These are phyloP conservation scores for Esox masquinongy DNA, from an alignment of 2,797 vertebrate genomes.

Conservation along the genomic window DNA sequence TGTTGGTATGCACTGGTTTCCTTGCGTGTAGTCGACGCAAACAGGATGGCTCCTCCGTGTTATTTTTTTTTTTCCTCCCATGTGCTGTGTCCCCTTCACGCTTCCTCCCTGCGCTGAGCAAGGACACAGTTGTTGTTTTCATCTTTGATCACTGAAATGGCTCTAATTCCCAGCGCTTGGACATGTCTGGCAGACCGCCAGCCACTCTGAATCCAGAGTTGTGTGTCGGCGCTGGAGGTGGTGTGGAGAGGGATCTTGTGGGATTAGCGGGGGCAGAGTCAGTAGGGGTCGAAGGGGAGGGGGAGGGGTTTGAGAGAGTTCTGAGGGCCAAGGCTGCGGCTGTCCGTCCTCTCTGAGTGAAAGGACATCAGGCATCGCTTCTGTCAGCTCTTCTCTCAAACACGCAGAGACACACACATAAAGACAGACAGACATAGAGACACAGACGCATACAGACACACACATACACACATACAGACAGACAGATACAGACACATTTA, in stretches of 20 bases:
- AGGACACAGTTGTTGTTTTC: constrained; percentile 12
- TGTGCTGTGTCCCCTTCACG: constrained; percentile 6
- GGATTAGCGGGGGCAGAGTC: constrained; percentile 2
- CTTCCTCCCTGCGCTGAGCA: constrained; percentile 1
- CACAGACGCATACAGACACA: background rate
- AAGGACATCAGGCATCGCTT: background rate
- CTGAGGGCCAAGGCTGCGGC: background rate
- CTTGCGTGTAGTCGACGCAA: background rate
- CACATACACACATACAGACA: no score
- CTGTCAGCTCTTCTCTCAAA: constrained; percentile 1
- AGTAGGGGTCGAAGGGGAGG: background rate
- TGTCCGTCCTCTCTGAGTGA: background rate
- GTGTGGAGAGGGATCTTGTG: background rate
- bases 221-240: constrained; percentile 6
- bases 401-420: background rate
- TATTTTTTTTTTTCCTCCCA: background rate
- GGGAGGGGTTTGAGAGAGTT: background rate
- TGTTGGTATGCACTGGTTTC: background rate
- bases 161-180: background rate
- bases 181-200: background rate
- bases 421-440: background rate
- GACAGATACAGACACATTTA: background rate
- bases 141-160: constrained; percentile 23
- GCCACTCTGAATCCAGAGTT: background rate
- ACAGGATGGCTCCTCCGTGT: background rate